Evolutionary conservation across 2,797 vertebrate species (phyloP), one percentile per base, ranked within the genome.

Genomic region (Gallinago stenura): DNA sequence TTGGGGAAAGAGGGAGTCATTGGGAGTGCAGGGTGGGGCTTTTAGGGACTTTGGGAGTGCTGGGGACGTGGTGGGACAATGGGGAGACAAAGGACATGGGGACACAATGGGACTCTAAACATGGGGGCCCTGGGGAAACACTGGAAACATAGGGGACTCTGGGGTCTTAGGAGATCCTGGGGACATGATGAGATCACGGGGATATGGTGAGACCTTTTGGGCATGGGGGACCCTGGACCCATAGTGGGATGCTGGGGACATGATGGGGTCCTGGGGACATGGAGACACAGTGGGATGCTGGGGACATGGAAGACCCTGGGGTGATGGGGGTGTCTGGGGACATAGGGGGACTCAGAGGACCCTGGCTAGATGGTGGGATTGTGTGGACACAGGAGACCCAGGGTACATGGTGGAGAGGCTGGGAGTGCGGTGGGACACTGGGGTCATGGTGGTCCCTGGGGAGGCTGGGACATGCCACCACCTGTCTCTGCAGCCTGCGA

Each of bases 401-500:
- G 24, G 30, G 46, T 15, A 24, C 15, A 56, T 10, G 26, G 57
- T 28, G 31, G 35, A 25, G 21, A n/a, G 25, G 15, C 15, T 15
- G 66, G 26, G 18, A 35, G 7, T 7, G 18, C 12, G 6, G 30
- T 18, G 24, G 51, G 15, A 41, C 1, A 2, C 33, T 35, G 76
- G 57, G n/a, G 28, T 26, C 37, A 31, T 0, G 4, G 66, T 18
- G 12, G 33, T 69, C 58, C 26, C 9, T 54, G n/a, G 28, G 31
- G 64, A 76, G 41, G 24, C 19, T 7, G 1, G 45, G 9, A 61
- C 9, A 50, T 15, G 14, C 54, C 1, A 0, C 20, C 5, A 0
- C 89, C n/a, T 88, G 79, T 82, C 54, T 83, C 72, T 12, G 6
- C 97, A 99, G 99, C 98, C 65, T 99, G 99, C 60, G 97, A 97